Conservation (phyloP, 2,888 invertebrate species). For the Conistra vaccinii region DNA sequence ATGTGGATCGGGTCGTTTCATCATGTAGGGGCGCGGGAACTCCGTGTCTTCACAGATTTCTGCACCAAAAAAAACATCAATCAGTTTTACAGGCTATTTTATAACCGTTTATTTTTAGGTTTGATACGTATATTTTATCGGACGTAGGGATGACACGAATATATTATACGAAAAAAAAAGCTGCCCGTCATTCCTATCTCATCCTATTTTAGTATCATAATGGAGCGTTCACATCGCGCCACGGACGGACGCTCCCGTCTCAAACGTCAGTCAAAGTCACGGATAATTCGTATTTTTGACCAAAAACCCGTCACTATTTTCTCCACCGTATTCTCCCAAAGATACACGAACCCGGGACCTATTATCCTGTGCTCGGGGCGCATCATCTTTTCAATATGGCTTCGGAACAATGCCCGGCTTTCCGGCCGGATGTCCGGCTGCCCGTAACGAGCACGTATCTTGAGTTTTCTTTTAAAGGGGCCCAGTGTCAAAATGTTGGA, state of each 20-base stretch:
- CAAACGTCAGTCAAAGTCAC: slow-evolving; percentile 61
- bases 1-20: slow-evolving; percentile 86
- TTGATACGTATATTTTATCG: slow-evolving; percentile 13
- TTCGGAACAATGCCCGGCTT: slow-evolving; percentile 84
- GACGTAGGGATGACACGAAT: slow-evolving; percentile 26
- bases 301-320: slow-evolving; percentile 74
- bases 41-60: slow-evolving; percentile 88
- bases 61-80: slow-evolving; percentile 64
- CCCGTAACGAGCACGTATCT: slow-evolving; percentile 83
- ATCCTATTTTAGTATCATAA: slow-evolving; percentile 45
- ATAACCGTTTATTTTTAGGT: not conserved
- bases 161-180: slow-evolving; percentile 20
- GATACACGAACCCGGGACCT: slow-evolving; percentile 70
- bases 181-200: slow-evolving; percentile 39
- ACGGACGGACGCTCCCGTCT: slow-evolving; percentile 39
- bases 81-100: slow-evolving; percentile 1
- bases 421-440: slow-evolving; percentile 84
- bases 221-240: slow-evolving; percentile 31
- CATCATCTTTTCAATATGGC: slow-evolving; percentile 88
- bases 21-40: slow-evolving; percentile 88
- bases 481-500: slow-evolving; percentile 58
- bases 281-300: slow-evolving; percentile 64
- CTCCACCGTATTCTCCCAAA: slow-evolving; percentile 68
- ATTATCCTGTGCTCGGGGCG: slow-evolving; percentile 82
- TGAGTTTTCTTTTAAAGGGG: slow-evolving; percentile 74